A percentile compares a stretch with the other conserved stretches of the same genome.
Evolutionary conservation across 2,113 vertebrate genomes (phyloP).

Genomic region (Cebus imitator): DNA sequence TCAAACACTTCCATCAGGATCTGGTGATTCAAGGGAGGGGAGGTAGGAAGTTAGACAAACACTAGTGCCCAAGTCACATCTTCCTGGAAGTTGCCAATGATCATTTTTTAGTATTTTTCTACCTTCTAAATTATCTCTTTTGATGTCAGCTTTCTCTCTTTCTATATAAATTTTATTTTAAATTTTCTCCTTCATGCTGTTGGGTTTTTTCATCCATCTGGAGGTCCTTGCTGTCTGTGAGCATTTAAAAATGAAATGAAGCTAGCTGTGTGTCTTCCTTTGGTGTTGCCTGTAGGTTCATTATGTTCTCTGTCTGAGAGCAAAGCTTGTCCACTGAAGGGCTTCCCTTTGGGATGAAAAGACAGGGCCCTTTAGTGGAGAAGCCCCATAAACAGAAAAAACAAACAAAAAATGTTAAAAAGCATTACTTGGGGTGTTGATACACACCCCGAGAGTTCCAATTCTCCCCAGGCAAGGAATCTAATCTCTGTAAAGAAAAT

Average conservation of each 20-base stretch:
- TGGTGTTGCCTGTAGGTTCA: neutral
- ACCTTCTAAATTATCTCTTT: neutral
- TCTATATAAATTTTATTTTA: neutral
- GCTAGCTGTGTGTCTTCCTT: neutral
- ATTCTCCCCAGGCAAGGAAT: neutral
- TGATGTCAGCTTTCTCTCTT: neutral
- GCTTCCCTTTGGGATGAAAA: neutral
- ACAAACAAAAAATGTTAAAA: neutral
- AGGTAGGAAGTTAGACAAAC: neutral
- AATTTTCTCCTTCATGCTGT: neutral
- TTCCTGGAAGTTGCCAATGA: neutral
- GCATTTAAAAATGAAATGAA: neutral
- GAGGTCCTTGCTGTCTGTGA: neutral
- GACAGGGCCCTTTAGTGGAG: neutral
- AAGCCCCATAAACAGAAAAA: neutral
- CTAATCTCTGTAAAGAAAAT: neutral
- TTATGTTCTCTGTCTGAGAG: neutral
- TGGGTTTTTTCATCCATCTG: neutral
- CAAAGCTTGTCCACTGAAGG: neutral
- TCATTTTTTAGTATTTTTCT: neutral
- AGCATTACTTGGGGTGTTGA: neutral
- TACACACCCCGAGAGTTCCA: neutral
- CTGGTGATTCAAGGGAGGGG: neutral
- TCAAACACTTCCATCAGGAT: neutral
- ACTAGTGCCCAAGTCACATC: neutral